These are phyloP conservation scores for Hypolimnas misippus DNA, from an alignment of 2,888 invertebrate genomes.

Conservation along the genomic window DNA sequence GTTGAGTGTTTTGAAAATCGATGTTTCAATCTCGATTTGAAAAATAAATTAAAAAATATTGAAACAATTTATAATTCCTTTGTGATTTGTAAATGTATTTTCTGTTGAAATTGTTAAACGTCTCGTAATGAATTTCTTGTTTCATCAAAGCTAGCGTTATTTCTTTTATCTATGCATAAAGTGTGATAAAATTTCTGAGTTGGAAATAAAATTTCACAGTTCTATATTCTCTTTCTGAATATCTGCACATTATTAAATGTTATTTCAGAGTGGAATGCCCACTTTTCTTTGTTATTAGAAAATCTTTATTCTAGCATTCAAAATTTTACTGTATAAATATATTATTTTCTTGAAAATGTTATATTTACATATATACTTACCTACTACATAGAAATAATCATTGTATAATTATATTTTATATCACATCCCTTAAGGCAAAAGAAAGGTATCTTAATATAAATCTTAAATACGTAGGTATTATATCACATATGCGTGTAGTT, in stretches of 20 bases:
- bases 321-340: not conserved
- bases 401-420: no score
- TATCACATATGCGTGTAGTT: no score
- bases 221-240: not conserved
- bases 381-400: no score
- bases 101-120: not conserved
- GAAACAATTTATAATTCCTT: not conserved
- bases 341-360: not conserved
- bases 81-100: not conserved
- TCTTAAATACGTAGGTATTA: no score
- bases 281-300: not conserved
- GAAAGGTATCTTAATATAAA: no score
- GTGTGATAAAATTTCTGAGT: not conserved
- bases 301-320: not conserved
- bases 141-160: not conserved
- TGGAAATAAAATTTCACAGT: not conserved
- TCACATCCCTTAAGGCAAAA: no score
- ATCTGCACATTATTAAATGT: not conserved
- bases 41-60: not conserved
- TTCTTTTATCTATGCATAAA: not conserved
- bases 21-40: not conserved
- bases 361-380: no score
- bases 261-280: not conserved
- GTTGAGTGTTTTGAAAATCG: conserved; percentile 5
- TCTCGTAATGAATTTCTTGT: not conserved